Conservation (phyloP, 2,113 vertebrate genomes). For the Takifugu bimaculatus region DNA sequence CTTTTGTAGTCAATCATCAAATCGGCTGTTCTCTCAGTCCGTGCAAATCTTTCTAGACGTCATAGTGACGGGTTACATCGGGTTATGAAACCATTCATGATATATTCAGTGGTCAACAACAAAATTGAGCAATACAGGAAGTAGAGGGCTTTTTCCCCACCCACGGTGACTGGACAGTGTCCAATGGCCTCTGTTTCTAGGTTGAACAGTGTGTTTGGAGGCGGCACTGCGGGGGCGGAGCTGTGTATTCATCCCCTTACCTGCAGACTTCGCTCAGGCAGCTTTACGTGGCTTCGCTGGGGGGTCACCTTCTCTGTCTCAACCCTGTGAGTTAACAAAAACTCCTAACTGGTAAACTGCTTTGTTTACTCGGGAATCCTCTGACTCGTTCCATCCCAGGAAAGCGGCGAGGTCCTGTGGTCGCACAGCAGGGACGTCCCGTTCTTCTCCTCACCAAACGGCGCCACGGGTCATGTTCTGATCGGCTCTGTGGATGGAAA, state of each 20-base stretch:
- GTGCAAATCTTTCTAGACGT: no score
- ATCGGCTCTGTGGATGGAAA: conserved; percentile 90
- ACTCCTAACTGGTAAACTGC: no score
- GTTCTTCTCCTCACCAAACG: conserved; percentile 89
- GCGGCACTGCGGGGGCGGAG: conserved; percentile 78
- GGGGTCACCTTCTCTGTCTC: conserved; percentile 80
- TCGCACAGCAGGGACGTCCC: conserved; percentile 75
- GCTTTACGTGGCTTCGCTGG: conserved; percentile 84
- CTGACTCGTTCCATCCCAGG: conserved; percentile 59
- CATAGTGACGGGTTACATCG: no score
- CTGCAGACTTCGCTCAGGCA: conserved; percentile 71
- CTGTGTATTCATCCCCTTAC: conserved; percentile 89
- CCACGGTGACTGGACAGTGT: no score
- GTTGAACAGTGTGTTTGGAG: conserved; percentile 81
- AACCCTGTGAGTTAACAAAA: conserved; percentile 75
- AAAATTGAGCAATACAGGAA: no score
- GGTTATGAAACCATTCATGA: no score
- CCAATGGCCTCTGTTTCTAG: conserved; percentile 59
- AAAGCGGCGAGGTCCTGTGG: conserved; percentile 80
- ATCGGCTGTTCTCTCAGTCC: no score
- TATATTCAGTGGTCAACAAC: no score
- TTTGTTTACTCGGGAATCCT: neutral
- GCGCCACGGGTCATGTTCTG: conserved; percentile 65
- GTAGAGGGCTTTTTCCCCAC: no score
- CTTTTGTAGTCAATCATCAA: no score